Percentiles rank a stretch among this genome's conserved stretches.
Conservation (phyloP, 2,888 invertebrate species). For the Leucania comma region DNA sequence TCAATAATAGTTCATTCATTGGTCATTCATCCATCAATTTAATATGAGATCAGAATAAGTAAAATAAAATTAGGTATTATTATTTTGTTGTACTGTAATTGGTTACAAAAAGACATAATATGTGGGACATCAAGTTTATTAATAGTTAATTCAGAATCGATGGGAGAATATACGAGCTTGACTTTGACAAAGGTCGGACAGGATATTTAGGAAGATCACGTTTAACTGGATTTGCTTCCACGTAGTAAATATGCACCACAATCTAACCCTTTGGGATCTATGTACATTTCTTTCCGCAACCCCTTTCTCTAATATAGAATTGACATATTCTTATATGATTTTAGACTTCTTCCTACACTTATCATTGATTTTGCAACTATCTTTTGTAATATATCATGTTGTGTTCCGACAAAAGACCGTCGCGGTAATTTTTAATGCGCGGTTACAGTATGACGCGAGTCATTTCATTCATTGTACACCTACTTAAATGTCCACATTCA, state of each 20-base stretch:
- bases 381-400: constrained; percentile 14
- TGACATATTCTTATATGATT: constrained; percentile 13
- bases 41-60: neutral
- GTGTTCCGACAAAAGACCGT: neutral
- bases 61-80: neutral
- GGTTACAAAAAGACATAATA: constrained; percentile 26
- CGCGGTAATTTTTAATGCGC: constrained; percentile 11
- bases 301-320: constrained; percentile 11
- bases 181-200: constrained; percentile 67
- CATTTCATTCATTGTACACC: constrained; percentile 6
- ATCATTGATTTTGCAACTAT: constrained; percentile 4
- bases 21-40: neutral
- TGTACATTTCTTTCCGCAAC: constrained; percentile 11
- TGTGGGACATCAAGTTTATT: constrained; percentile 42
- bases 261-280: constrained; percentile 46
- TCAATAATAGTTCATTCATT: no score
- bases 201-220: constrained; percentile 62
- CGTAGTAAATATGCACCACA: constrained; percentile 51
- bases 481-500: constrained; percentile 5
- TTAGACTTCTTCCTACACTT: constrained; percentile 6
- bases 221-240: constrained; percentile 52
- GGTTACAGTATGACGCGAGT: constrained; percentile 6
- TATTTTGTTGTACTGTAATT: neutral
- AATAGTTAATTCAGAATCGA: constrained; percentile 60
- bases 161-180: constrained; percentile 39